These are phyloP conservation scores for Trichopoda pennipes DNA, from an alignment of 2,888 invertebrate genomes.

Conservation along the genomic window DNA sequence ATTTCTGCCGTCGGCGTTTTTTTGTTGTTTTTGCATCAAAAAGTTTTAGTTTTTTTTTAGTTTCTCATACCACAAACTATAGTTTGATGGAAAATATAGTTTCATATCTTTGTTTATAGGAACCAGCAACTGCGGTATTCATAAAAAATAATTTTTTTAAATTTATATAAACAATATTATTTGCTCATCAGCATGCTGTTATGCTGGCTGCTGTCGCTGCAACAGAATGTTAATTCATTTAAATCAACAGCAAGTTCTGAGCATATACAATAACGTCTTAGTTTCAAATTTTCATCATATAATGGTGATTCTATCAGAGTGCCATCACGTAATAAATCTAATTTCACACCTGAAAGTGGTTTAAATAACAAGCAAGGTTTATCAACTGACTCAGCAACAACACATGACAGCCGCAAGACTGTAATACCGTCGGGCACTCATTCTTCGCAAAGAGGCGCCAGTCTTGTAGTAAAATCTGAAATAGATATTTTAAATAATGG, in stretches of 20 bases:
- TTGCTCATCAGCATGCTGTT: too few species aligned
- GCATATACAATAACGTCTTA: conserved; percentile 75
- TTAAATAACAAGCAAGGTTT: conserved; percentile 53
- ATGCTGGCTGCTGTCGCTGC: too few species aligned
- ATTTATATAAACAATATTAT: too few species aligned
- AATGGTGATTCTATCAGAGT: conserved; percentile 81
- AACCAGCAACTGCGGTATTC: too few species aligned
- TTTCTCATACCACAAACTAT: too few species aligned
- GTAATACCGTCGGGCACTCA: conserved; percentile 83
- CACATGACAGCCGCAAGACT: conserved; percentile 83
- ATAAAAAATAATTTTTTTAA: too few species aligned
- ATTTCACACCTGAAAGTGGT: conserved; percentile 75
- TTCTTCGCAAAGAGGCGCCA: conserved; percentile 84
- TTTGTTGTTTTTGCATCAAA: neutral
- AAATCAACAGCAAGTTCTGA: conserved; percentile 71
- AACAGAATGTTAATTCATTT: conserved; percentile 79
- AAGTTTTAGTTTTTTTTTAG: conserved; percentile 15
- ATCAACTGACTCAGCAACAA: conserved; percentile 49
- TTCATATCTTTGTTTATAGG: too few species aligned
- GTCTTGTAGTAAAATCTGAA: conserved; percentile 90
- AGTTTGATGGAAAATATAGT: too few species aligned
- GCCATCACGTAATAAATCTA: conserved; percentile 81
- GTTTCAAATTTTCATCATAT: conserved; percentile 76
- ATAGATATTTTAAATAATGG: conserved; percentile 88
- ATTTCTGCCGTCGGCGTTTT: conserved; percentile 32